Percentiles rank a stretch among this genome's conserved stretches.
phyloP scores from a whole-genome alignment of 2,797 vertebrate species.

The Sus cebifrons region DNA sequence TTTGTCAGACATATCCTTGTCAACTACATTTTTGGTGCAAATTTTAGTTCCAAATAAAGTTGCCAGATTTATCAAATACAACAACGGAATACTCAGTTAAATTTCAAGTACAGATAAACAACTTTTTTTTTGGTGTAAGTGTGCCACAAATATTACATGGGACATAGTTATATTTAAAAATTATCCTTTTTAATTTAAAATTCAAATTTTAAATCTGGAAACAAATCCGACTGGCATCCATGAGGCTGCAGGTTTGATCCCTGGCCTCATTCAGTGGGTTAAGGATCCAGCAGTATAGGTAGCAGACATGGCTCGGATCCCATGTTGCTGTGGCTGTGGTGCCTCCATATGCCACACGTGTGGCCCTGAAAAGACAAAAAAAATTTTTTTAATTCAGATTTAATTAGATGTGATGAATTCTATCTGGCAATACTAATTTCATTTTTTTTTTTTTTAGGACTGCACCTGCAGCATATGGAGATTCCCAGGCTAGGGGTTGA shows the following conservation, averaged over 20 bases:
- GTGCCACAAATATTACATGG: neutral
- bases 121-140: neutral
- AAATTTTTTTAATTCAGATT: conserved; percentile 27
- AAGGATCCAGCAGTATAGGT: too few species aligned
- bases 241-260: too few species aligned
- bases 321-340: too few species aligned
- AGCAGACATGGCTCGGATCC: too few species aligned
- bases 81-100: conserved; percentile 14
- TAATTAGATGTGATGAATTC: conserved; percentile 27
- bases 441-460: too few species aligned
- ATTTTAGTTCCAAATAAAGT: neutral
- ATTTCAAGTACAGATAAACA: neutral
- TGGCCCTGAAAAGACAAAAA: too few species aligned
- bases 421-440: neutral
- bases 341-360: too few species aligned
- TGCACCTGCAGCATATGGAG: too few species aligned
- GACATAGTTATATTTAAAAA: neutral
- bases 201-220: neutral
- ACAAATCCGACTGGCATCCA: too few species aligned
- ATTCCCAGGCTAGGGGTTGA: too few species aligned
- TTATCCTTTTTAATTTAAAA: conserved; percentile 10
- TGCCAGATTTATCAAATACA: neutral
- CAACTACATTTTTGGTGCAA: conserved; percentile 14
- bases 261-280: too few species aligned
- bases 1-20: neutral